Base-by-base conservation (phyloP, 2,797 vertebrate genomes). In the Poecilia wingei region DNA sequence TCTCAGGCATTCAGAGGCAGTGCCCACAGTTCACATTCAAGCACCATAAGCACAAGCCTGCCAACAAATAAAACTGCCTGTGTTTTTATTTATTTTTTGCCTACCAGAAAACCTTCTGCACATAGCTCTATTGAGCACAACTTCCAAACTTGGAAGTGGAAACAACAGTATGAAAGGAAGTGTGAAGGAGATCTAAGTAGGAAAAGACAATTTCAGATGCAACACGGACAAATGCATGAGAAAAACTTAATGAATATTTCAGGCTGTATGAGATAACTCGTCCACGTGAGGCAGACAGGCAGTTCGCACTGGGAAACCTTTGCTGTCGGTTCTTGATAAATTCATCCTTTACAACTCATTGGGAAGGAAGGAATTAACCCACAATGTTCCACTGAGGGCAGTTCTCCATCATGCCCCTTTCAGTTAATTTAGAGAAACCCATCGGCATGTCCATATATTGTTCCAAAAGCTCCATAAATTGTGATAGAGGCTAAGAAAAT, bases 171-270 rank as follows among this genome's bases (percentile, higher is more conserved):
- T 36, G 49, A 78, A 41, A 13, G 79, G 82, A 79, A 61, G 64
- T 71, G 57, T 78, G 77, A 83, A 80, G 69, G 68, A 36, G 89
- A 86, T 85, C 73, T 75, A 64, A 87, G 86, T 83, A 80, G 75
- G 86, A 79, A 80, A 79, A 76, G 78, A 87, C 84, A 78, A 72
- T 85, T 89, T 86, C 75, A 87, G 82, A 81, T 86, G 79, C 81
- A 92, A 82, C 84, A 83, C 76, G 78, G 89, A 91, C 86, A 89
- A 90, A 93, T 73, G 84, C 86, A 80, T 18, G n/a, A 85, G 74
- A 79, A 76, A 53, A 81, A 49, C 79, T 64, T 82, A 61, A 82
- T 90, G 77, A 91, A 89, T 93, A 89, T 89, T 91, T 94, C 72
- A 88, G 79, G 41, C 75, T 33, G 46, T 73, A 76, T 84, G 71